phyloP scores from a whole-genome alignment of 2,888 invertebrate species.

The Pseudanteris insignis region DNA sequence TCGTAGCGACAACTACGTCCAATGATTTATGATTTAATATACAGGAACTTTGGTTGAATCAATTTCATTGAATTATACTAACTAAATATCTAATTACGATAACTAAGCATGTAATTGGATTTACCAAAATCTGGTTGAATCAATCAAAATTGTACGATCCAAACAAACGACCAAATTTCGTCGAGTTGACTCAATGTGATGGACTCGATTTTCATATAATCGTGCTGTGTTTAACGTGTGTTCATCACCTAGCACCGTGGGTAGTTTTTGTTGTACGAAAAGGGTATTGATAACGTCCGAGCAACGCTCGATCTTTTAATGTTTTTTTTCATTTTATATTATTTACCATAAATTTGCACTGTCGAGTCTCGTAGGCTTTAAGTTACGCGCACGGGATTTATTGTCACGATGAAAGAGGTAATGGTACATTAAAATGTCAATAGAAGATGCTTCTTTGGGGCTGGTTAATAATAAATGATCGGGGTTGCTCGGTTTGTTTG shows the following conservation, averaged over 20 bases:
- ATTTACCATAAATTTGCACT: conserved; percentile 13
- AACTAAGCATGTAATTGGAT: conserved; percentile 23
- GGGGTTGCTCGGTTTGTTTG: conserved; percentile 1
- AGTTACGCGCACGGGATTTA: conserved; percentile 1
- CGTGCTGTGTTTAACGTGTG: not conserved
- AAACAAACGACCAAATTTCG: conserved; percentile 3
- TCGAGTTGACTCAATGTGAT: not conserved
- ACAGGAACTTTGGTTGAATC: conserved; percentile 1
- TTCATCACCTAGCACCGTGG: not conserved
- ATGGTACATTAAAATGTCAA: no score
- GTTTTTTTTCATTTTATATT: no score
- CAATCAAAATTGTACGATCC: conserved; percentile 11
- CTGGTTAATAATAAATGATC: no score
- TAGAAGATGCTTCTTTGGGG: no score
- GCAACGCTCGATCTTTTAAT: not conserved
- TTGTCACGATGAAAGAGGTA: conserved; percentile 5
- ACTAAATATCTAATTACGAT: conserved; percentile 23
- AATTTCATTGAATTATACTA: conserved; percentile 10
- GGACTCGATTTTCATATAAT: not conserved
- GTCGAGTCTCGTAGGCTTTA: conserved; percentile 1
- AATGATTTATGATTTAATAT: not conserved
- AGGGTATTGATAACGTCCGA: not conserved
- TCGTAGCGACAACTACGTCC: no score
- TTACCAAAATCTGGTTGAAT: conserved; percentile 7
- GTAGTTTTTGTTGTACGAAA: no score